phyloP scores from a whole-genome alignment of 2,113 vertebrate genomes.

The Anthoscopus minutus region DNA sequence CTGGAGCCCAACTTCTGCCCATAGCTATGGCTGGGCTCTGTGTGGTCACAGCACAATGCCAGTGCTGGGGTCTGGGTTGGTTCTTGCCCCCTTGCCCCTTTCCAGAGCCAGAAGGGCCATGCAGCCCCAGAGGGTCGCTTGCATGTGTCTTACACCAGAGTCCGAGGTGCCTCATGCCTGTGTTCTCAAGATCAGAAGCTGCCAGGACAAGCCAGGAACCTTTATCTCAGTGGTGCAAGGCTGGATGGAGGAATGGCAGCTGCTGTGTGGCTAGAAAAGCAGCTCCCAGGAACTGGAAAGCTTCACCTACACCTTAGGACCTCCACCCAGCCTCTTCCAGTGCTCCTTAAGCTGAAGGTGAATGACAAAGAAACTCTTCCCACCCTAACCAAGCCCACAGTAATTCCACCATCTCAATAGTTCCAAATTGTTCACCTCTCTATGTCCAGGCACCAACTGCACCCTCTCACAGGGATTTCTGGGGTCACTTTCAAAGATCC shows the following conservation, averaged over 20 bases:
- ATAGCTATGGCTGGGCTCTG: fast-evolving
- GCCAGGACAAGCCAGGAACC: background rate
- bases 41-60: background rate
- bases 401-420: background rate
- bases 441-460: fast-evolving
- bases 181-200: background rate
- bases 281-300: fast-evolving
- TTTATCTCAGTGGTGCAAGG: fast-evolving
- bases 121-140: background rate
- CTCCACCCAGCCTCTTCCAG: background rate
- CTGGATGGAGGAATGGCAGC: background rate
- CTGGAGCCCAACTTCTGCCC: background rate
- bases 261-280: fast-evolving
- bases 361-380: background rate
- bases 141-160: fast-evolving
- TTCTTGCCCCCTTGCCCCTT: background rate
- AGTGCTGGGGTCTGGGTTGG: background rate
- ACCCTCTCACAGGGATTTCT: background rate
- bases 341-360: background rate
- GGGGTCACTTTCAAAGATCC: background rate
- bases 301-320: background rate
- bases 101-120: background rate
- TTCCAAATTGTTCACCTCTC: background rate
- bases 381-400: fast-evolving
- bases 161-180: fast-evolving